These are phyloP conservation scores for Polypedilum vanderplanki DNA, from an alignment of 1,140 invertebrate species.

Conservation along the genomic window DNA sequence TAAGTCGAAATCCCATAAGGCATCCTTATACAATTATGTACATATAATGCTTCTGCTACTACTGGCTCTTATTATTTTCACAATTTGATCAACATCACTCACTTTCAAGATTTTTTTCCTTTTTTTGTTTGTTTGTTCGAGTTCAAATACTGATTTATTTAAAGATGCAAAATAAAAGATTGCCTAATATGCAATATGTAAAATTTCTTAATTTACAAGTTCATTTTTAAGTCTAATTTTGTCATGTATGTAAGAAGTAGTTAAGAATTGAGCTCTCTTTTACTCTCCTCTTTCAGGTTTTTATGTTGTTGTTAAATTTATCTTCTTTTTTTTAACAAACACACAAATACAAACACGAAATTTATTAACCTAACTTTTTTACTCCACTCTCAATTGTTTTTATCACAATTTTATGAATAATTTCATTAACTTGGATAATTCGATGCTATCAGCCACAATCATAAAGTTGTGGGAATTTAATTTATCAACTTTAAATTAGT, in stretches of 20 bases:
- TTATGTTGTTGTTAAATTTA: too few species aligned
- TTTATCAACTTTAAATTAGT: background rate
- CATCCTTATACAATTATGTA: background rate
- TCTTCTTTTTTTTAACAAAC: background rate
- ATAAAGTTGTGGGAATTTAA: background rate
- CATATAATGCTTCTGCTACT: background rate
- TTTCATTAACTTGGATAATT: too few species aligned
- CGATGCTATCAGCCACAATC: background rate
- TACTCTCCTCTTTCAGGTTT: too few species aligned
- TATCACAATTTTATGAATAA: background rate
- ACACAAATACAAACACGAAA: slow-evolving; percentile 3
- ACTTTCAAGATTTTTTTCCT: background rate
- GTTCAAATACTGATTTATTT: too few species aligned
- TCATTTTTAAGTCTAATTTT: too few species aligned
- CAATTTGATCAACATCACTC: slow-evolving; percentile 13
- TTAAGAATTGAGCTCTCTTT: too few species aligned
- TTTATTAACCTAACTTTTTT: background rate
- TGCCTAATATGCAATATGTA: too few species aligned
- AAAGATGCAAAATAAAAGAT: too few species aligned
- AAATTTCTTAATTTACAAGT: too few species aligned
- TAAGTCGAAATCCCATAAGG: slow-evolving; percentile 9
- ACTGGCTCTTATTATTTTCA: background rate
- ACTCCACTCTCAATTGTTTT: slow-evolving; percentile 11
- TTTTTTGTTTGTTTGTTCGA: too few species aligned
- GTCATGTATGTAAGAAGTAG: too few species aligned